Conservation (phyloP, 2,113 vertebrate genomes). For the Oncorhynchus tshawytscha region DNA sequence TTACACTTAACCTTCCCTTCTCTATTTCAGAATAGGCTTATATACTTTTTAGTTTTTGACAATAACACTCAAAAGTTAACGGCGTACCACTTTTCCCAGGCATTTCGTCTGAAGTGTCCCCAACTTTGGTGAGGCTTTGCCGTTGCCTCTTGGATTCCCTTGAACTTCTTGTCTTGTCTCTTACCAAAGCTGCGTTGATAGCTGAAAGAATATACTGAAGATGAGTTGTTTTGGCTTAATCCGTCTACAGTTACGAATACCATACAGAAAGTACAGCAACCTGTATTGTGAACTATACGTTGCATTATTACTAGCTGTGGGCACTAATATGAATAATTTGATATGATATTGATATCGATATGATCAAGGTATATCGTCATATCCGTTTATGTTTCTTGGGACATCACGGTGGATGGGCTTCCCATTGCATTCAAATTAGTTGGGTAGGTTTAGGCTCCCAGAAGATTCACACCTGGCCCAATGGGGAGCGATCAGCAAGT, state of each 20-base stretch:
- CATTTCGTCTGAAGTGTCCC: constrained; percentile 21
- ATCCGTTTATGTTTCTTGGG: too few relatives aligned
- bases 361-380: too few relatives aligned
- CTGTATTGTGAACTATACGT: constrained; percentile 28
- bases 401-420: too few relatives aligned
- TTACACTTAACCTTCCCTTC: not conserved
- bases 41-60: not conserved
- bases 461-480: too few relatives aligned
- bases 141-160: constrained; percentile 55
- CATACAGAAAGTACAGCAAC: constrained; percentile 60
- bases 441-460: too few relatives aligned
- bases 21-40: not conserved
- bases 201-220: constrained; percentile 67
- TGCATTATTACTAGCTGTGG: constrained; percentile 28
- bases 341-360: too few relatives aligned
- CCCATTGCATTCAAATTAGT: too few relatives aligned
- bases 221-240: constrained; percentile 67
- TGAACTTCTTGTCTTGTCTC: constrained; percentile 64
- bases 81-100: constrained; percentile 53
- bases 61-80: not conserved
- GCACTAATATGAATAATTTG: too few relatives aligned
- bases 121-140: constrained; percentile 55
- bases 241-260: constrained; percentile 71
- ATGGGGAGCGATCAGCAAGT: too few relatives aligned
- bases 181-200: constrained; percentile 46